A percentile compares a stretch with the other conserved stretches of the same genome.
Evolutionary conservation across 1,140 invertebrate genomes (phyloP).

Genomic region (Contarinia nasturtii): DNA sequence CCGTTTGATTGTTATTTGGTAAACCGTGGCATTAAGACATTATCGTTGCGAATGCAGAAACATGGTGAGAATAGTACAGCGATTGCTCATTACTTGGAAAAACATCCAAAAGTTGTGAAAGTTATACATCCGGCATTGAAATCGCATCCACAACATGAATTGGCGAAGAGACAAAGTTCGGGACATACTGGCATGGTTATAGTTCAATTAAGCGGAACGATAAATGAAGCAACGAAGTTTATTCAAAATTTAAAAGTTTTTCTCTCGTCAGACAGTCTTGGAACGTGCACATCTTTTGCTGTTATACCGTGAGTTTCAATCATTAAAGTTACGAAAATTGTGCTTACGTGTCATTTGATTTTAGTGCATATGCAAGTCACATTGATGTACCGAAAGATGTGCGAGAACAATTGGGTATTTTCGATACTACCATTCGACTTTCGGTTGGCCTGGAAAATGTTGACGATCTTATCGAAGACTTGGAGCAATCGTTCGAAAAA

Average conservation of each 20-base stretch:
- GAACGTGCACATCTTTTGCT: constrained; percentile 54
- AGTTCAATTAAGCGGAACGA: constrained; percentile 43
- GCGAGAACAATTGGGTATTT: constrained; percentile 55
- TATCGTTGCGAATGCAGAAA: constrained; percentile 53
- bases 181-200: constrained; percentile 61
- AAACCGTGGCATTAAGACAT: constrained; percentile 59
- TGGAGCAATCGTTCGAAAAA: constrained; percentile 53
- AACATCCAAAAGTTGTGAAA: constrained; percentile 35
- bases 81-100: constrained; percentile 50
- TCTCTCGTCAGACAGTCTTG: constrained; percentile 53
- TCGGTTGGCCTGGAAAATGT: constrained; percentile 79
- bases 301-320: constrained; percentile 32
- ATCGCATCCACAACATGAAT: constrained; percentile 55
- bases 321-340: background rate
- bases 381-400: constrained; percentile 48
- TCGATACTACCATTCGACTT: constrained; percentile 63
- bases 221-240: constrained; percentile 38
- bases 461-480: constrained; percentile 63
- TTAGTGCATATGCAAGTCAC: constrained; percentile 45
- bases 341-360: constrained; percentile 4
- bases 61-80: constrained; percentile 52
- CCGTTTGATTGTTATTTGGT: constrained; percentile 66
- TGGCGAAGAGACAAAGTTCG: constrained; percentile 42
- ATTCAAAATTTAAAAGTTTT: constrained; percentile 41
- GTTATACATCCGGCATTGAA: constrained; percentile 47